Evolutionary conservation across 2,113 vertebrate species (phyloP).

Genomic region (Centrocercus urophasianus): DNA sequence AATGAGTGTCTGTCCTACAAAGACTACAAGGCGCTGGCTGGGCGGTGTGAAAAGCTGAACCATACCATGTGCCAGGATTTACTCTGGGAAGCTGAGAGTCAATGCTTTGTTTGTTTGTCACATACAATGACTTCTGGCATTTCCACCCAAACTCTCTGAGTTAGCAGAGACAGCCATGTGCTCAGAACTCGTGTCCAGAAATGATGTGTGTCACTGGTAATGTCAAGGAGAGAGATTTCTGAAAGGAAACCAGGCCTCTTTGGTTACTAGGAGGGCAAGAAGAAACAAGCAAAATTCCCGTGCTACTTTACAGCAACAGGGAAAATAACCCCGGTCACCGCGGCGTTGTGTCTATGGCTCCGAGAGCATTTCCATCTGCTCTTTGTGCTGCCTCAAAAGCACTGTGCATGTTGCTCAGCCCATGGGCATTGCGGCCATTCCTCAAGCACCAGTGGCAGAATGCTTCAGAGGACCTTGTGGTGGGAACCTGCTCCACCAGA

Average conservation of each 20-base stretch:
- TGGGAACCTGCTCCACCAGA: background rate
- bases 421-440: rapidly evolving
- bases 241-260: background rate
- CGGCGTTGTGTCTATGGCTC: rapidly evolving
- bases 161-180: background rate
- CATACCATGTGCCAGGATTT: background rate
- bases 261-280: background rate
- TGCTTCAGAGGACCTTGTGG: rapidly evolving
- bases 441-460: background rate
- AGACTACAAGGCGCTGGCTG: background rate
- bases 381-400: background rate
- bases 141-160: background rate
- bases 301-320: background rate
- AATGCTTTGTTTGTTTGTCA: background rate
- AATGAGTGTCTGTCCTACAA: background rate
- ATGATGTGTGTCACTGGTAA: background rate
- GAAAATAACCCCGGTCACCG: background rate
- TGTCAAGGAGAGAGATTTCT: background rate
- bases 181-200: background rate
- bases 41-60: background rate
- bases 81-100: background rate
- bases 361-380: background rate
- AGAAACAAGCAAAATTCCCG: background rate
- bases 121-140: background rate
- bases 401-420: background rate